Evolutionary conservation across 2,113 vertebrate species (phyloP).

Genomic region (Microcebus murinus): DNA sequence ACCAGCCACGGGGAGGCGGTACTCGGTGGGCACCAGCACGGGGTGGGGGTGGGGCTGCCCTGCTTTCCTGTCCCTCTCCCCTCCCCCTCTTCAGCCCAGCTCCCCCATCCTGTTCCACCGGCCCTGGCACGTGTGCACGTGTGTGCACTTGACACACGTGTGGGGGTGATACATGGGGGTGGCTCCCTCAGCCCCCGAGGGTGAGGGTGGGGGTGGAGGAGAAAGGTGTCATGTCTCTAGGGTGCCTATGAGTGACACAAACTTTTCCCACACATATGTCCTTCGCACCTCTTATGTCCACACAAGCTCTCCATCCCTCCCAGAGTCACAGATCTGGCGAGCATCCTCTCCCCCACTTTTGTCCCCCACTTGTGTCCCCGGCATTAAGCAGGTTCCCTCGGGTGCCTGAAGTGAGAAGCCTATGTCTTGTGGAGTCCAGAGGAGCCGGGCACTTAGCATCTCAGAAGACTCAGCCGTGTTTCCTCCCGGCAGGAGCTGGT

Average conservation of each 20-base stretch:
- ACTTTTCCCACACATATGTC: not conserved
- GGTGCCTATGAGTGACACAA: not conserved
- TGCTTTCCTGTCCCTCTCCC: not conserved
- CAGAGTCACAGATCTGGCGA: not conserved
- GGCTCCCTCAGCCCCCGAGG: not conserved
- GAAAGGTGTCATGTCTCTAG: not conserved
- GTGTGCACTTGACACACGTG: not conserved
- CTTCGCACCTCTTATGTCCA: not conserved
- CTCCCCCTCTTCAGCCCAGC: not conserved
- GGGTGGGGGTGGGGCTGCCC: not conserved
- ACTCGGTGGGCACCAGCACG: conserved; percentile 40
- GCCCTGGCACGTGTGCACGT: not conserved
- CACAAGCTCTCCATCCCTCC: not conserved
- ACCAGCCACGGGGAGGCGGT: conserved; percentile 17
- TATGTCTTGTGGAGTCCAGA: not conserved
- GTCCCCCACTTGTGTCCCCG: not conserved
- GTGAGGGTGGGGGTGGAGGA: not conserved
- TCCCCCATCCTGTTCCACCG: not conserved
- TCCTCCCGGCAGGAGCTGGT: not conserved
- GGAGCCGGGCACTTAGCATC: not conserved
- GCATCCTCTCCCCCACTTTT: not conserved
- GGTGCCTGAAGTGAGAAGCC: not conserved
- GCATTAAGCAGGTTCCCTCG: not conserved
- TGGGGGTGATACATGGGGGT: not conserved
- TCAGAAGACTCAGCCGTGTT: not conserved